phyloP scores from a whole-genome alignment of 2,797 vertebrate genomes.

The Gorsachius magnificus region DNA sequence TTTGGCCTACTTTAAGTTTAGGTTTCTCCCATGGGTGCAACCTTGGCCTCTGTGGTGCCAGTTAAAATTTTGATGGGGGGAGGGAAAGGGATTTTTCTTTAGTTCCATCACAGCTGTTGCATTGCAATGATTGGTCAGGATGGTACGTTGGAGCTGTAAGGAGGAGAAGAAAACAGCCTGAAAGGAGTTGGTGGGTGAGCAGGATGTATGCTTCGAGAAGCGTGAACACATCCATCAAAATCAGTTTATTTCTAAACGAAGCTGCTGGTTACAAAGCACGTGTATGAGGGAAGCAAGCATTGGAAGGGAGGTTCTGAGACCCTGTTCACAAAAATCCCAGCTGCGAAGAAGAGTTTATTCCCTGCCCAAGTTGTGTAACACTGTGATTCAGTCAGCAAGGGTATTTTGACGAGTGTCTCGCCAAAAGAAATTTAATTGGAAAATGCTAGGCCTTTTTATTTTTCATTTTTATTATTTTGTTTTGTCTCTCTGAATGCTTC shows the following conservation, averaged over 20 bases:
- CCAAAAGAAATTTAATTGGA: background rate
- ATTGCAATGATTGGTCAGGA: background rate
- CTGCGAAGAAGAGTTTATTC: background rate
- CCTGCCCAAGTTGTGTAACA: background rate
- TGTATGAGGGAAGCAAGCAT: accelerated
- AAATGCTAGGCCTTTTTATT: background rate
- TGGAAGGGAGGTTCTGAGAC: background rate
- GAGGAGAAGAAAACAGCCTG: background rate
- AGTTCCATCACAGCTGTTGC: background rate
- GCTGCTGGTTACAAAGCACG: background rate
- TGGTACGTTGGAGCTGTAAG: background rate
- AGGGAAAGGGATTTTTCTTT: background rate
- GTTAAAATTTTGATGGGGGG: background rate
- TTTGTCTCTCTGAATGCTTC: slow-evolving; percentile 19
- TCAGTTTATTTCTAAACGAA: background rate
- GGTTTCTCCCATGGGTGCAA: background rate
- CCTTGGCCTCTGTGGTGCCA: background rate
- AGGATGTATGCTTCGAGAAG: background rate
- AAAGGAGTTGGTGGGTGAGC: background rate
- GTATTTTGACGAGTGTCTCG: background rate
- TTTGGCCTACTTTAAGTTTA: background rate
- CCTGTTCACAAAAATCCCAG: background rate
- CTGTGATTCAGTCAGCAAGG: background rate
- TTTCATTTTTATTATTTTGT: background rate
- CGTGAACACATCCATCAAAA: background rate